Conservation (phyloP, 2,888 invertebrate species). For the Gisinianus flammeolus region DNA sequence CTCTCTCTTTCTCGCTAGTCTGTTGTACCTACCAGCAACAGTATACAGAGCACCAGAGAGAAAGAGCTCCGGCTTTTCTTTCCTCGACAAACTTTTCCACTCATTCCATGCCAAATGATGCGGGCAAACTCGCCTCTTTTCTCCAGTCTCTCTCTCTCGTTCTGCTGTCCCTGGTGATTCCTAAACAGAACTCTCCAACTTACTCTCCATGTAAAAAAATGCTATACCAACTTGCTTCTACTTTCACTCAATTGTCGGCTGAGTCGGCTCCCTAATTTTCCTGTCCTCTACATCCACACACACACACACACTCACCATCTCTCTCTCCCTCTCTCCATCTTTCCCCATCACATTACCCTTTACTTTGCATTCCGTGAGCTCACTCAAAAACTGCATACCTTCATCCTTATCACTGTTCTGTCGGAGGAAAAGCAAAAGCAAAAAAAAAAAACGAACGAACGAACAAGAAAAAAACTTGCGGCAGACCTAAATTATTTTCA, state of each 20-base stretch:
- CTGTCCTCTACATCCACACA: conserved; percentile 20
- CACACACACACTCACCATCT: neutral
- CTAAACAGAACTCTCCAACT: conserved; percentile 39
- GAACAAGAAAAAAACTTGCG: conserved; percentile 22
- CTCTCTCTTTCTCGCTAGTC: neutral
- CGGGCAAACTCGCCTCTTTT: conserved; percentile 43
- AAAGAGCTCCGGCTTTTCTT: conserved; percentile 14
- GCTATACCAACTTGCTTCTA: conserved; percentile 39
- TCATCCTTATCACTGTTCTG: conserved; percentile 25
- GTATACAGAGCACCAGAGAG: neutral
- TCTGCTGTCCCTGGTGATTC: conserved; percentile 46
- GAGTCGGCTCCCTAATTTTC: conserved; percentile 47
- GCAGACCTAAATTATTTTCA: conserved; percentile 35
- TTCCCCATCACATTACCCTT: conserved; percentile 35
- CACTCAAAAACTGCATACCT: conserved; percentile 31
- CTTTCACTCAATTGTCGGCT: conserved; percentile 48
- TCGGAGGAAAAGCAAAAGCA: neutral
- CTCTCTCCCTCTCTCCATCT: conserved; percentile 25
- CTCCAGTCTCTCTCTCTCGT: conserved; percentile 9
- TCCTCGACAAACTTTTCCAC: conserved; percentile 44
- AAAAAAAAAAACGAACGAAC: neutral
- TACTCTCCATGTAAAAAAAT: conserved; percentile 27
- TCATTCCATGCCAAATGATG: conserved; percentile 50
- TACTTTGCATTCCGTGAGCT: conserved; percentile 34
- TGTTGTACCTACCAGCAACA: neutral